Evolutionary conservation across 2,888 invertebrate species (phyloP).

Genomic region (Mylabris sibirica): DNA sequence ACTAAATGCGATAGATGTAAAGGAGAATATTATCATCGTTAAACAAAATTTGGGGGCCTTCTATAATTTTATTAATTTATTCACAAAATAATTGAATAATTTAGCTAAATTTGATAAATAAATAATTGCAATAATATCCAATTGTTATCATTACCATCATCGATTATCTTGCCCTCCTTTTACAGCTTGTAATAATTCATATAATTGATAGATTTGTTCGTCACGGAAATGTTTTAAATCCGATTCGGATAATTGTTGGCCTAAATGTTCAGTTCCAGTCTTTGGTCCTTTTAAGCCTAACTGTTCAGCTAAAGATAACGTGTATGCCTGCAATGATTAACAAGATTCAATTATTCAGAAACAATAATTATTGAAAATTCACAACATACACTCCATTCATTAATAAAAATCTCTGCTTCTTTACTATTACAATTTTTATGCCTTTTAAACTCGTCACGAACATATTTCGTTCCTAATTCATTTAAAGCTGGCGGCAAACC

Average conservation of each 20-base stretch:
- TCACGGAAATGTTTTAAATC: conserved; percentile 77
- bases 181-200: conserved; percentile 79
- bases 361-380: conserved; percentile 47
- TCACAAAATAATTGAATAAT: not conserved
- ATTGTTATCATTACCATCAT: not conserved
- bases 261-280: conserved; percentile 68
- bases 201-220: conserved; percentile 85
- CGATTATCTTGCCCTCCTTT: conserved; percentile 37
- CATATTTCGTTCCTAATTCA: conserved; percentile 68
- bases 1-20: conserved; percentile 38
- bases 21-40: conserved; percentile 38
- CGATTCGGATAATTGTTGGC: conserved; percentile 68
- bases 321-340: conserved; percentile 62
- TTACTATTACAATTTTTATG: conserved; percentile 77
- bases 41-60: not conserved
- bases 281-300: conserved; percentile 64
- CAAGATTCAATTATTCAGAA: conserved; percentile 14
- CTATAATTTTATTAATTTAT: not conserved
- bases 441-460: conserved; percentile 78
- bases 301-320: conserved; percentile 76
- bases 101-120: conserved; percentile 10
- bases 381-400: conserved; percentile 83
- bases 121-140: not conserved
- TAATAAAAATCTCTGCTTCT: conserved; percentile 80
- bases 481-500: conserved; percentile 67